These are phyloP conservation scores for Fratercula arctica DNA, from an alignment of 2,797 vertebrate species.

Conservation along the genomic window DNA sequence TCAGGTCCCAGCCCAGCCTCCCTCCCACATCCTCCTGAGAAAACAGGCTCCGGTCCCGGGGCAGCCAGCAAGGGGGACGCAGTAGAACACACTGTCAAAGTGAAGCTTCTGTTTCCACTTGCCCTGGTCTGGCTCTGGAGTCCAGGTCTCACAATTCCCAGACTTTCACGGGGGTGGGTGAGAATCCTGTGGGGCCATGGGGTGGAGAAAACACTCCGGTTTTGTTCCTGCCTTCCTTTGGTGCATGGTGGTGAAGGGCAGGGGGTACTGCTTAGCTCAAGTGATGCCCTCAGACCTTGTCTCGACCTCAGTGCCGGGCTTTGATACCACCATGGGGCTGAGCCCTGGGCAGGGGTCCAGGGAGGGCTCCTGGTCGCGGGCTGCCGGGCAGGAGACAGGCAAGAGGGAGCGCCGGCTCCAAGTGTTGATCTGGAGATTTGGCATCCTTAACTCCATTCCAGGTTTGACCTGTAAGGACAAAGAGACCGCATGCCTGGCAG, in stretches of 20 bases:
- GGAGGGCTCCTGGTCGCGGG: not conserved
- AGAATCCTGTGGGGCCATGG: not conserved
- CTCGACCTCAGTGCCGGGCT: accelerated
- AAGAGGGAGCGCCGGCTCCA: not conserved
- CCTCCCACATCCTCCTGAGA: not conserved
- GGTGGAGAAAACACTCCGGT: not conserved
- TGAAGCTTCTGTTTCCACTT: not conserved
- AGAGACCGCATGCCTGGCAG: slow-evolving; percentile 25
- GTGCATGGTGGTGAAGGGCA: not conserved
- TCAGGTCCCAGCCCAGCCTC: not conserved
- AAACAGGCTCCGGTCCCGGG: accelerated
- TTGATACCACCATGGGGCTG: not conserved
- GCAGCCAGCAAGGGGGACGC: accelerated
- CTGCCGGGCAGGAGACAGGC: not conserved
- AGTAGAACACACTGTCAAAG: not conserved
- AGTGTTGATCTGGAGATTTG: not conserved
- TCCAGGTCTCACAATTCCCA: accelerated
- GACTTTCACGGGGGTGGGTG: accelerated
- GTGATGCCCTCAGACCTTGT: not conserved
- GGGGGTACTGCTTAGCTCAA: not conserved
- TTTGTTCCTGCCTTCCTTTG: not conserved
- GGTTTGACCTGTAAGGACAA: slow-evolving; percentile 62
- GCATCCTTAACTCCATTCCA: not conserved
- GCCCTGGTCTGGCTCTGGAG: not conserved
- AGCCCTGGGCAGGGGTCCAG: accelerated